Evolutionary conservation across 2,113 vertebrate genomes (phyloP).

Genomic region (Cisticola juncidis): DNA sequence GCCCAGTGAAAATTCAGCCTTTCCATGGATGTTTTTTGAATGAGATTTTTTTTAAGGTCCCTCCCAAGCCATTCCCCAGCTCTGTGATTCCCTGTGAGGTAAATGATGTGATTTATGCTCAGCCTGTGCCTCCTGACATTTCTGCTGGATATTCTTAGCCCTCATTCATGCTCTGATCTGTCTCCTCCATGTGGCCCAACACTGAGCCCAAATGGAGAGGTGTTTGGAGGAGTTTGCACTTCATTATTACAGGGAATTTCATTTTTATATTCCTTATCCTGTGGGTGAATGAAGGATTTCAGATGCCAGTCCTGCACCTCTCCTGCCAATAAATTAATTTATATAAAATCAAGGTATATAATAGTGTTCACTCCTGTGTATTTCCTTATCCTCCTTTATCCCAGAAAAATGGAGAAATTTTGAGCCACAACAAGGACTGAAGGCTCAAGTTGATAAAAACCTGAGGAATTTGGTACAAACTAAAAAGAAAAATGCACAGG

Average conservation of each 20-base stretch:
- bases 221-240: background rate
- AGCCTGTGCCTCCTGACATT: background rate
- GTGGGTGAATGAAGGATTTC: background rate
- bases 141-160: background rate
- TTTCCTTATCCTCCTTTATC: background rate
- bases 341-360: background rate
- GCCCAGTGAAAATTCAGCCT: too few relatives aligned
- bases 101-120: background rate
- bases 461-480: background rate
- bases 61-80: background rate
- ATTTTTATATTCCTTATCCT: background rate
- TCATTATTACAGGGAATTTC: background rate
- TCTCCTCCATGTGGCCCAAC: background rate
- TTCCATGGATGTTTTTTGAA: too few relatives aligned
- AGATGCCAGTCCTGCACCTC: background rate
- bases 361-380: background rate
- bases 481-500: background rate
- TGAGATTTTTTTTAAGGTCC: background rate
- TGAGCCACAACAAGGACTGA: background rate
- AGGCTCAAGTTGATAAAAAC: background rate
- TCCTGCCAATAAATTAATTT: background rate
- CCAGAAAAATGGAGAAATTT: background rate
- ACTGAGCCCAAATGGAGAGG: background rate
- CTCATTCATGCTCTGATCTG: background rate
- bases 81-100: background rate